phyloP scores from a whole-genome alignment of 2,797 vertebrate species.

The Acanthiza pusilla region DNA sequence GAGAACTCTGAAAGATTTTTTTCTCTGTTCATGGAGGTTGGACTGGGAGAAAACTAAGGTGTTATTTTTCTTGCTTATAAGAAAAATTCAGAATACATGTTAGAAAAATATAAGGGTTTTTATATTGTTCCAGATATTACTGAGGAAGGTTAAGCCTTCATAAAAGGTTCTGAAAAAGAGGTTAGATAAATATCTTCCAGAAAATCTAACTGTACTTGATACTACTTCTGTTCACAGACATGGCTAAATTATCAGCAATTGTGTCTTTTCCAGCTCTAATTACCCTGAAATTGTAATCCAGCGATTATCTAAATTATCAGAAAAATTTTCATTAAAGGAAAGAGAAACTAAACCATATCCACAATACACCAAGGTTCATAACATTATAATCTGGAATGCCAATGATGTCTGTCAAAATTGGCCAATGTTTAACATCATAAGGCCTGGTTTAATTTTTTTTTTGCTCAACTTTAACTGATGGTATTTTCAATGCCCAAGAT shows the following conservation, averaged over 20 bases:
- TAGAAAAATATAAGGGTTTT: not conserved
- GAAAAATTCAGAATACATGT: not conserved
- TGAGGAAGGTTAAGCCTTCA: not conserved
- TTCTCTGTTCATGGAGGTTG: not conserved
- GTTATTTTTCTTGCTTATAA: not conserved
- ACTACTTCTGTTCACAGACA: not conserved
- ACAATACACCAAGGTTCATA: not conserved
- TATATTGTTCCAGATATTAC: not conserved
- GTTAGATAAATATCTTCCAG: not conserved
- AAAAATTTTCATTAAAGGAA: not conserved
- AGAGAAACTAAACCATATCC: not conserved
- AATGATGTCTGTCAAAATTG: not conserved
- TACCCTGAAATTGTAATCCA: not conserved
- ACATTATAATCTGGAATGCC: not conserved
- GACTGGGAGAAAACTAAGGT: not conserved
- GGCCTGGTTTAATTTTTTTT: not conserved
- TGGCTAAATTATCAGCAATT: not conserved
- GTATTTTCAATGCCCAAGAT: not conserved
- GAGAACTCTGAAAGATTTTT: not conserved
- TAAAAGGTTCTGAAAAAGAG: not conserved
- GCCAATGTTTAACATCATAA: not conserved
- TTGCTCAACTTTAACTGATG: not conserved
- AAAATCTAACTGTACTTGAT: not conserved
- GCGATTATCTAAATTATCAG: not conserved
- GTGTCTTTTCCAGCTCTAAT: not conserved